Percentiles rank a stretch among this genome's conserved stretches.
phyloP scores from a whole-genome alignment of 2,888 invertebrate species.

The Ennomos fuscantarius region DNA sequence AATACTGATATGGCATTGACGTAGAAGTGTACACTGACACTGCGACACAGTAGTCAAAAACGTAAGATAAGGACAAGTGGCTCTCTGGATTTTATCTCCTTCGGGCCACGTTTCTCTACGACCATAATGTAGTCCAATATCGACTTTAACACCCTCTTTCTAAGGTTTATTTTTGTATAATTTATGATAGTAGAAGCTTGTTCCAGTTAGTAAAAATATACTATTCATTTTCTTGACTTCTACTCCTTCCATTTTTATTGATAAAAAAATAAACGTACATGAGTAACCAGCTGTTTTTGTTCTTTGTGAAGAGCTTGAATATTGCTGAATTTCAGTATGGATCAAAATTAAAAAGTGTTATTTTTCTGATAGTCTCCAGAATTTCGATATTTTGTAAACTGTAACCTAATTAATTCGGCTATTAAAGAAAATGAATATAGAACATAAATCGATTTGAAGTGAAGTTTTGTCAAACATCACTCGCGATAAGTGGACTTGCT shows the following conservation, averaged over 20 bases:
- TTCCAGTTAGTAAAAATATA: too few relatives aligned
- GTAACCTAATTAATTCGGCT: conserved; percentile 56
- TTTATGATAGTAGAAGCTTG: too few relatives aligned
- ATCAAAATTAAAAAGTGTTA: conserved; percentile 81
- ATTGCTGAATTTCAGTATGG: conserved; percentile 70
- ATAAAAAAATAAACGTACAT: conserved; percentile 60
- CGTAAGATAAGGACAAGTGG: too few relatives aligned
- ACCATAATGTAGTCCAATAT: too few relatives aligned
- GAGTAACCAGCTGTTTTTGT: conserved; percentile 81
- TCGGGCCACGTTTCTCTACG: too few relatives aligned
- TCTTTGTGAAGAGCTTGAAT: conserved; percentile 67
- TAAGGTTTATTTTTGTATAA: too few relatives aligned
- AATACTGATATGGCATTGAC: too few relatives aligned
- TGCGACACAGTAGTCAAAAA: too few relatives aligned
- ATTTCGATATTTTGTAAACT: conserved; percentile 64
- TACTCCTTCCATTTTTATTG: not conserved
- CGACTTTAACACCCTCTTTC: too few relatives aligned
- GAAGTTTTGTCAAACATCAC: conserved; percentile 70
- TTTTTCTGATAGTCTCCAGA: conserved; percentile 48
- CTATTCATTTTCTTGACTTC: too few relatives aligned
- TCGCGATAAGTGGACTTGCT: conserved; percentile 63
- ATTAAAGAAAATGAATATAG: conserved; percentile 56
- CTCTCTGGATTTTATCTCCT: too few relatives aligned
- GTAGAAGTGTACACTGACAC: too few relatives aligned
- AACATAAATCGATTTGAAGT: conserved; percentile 71